phyloP scores from a whole-genome alignment of 2,888 invertebrate genomes.

The Lymantria monacha region DNA sequence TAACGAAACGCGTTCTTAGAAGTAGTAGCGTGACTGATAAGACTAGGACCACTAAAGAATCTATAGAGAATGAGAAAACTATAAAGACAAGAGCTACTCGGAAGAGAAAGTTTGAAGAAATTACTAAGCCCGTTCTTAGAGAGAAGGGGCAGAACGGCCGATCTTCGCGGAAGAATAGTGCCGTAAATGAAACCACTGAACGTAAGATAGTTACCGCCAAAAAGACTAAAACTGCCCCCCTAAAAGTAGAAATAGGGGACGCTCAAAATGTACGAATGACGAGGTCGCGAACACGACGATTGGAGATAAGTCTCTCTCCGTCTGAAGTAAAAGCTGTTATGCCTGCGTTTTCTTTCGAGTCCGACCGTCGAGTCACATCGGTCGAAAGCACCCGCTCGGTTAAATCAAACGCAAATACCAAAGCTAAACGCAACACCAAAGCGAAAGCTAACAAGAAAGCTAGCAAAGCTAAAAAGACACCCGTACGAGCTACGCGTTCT shows the following conservation, averaged over 20 bases:
- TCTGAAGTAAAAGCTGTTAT: constrained; percentile 56
- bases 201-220: constrained; percentile 57
- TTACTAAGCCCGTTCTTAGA: constrained; percentile 61
- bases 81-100: constrained; percentile 50
- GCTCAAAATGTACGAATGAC: constrained; percentile 59
- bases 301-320: constrained; percentile 66
- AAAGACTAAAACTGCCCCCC: constrained; percentile 37
- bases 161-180: constrained; percentile 43
- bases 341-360: constrained; percentile 63
- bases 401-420: constrained; percentile 40
- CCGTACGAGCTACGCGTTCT: constrained; percentile 50
- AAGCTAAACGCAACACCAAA: constrained; percentile 32
- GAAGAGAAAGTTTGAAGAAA: constrained; percentile 62
- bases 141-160: constrained; percentile 71
- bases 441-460: constrained; percentile 30
- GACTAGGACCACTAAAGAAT: constrained; percentile 62
- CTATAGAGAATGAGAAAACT: constrained; percentile 70
- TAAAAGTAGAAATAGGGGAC: constrained; percentile 38
- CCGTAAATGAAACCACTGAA: constrained; percentile 26
- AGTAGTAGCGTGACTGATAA: constrained; percentile 40
- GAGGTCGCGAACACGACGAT: constrained; percentile 55
- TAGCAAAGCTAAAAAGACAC: constrained; percentile 51
- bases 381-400: constrained; percentile 53
- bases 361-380: constrained; percentile 56
- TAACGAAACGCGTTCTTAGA: constrained; percentile 34